Percentiles rank a stretch among this genome's conserved stretches.
These are phyloP conservation scores for Tympanuchus pallidicinctus DNA, from an alignment of 2,113 vertebrate species.

Conservation along the genomic window DNA sequence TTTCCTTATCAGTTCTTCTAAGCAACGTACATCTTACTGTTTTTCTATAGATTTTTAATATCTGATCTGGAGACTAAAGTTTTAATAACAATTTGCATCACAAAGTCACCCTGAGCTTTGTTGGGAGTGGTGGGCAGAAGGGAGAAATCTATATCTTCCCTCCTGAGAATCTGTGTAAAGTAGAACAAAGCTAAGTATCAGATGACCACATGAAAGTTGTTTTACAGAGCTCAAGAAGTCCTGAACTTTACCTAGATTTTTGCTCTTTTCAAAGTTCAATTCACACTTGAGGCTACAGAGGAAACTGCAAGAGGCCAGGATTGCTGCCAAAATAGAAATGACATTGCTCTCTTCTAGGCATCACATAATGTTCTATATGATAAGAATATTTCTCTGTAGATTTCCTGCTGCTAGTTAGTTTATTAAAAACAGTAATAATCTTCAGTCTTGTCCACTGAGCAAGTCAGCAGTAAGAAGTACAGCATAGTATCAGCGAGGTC, in stretches of 20 bases:
- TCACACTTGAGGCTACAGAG: not conserved
- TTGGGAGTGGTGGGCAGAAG: not conserved
- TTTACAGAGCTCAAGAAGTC: not conserved
- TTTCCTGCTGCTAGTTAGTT: not conserved
- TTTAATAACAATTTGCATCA: not conserved
- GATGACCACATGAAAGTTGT: not conserved
- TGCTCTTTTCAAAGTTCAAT: not conserved
- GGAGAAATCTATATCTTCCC: not conserved
- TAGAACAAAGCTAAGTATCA: not conserved
- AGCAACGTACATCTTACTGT: not conserved
- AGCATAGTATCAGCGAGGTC: not conserved
- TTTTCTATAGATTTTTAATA: not conserved
- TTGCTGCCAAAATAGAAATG: not conserved
- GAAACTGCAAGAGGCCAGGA: not conserved
- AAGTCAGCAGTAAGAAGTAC: not conserved
- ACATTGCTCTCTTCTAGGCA: not conserved
- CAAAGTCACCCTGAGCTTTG: conserved; percentile 18
- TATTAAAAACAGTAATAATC: not conserved
- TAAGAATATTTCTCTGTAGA: not conserved
- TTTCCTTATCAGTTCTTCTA: conserved; percentile 12
- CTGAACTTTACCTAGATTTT: not conserved
- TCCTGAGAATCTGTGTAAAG: not conserved
- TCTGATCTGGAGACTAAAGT: not conserved
- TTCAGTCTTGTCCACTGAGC: not conserved
- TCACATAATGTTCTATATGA: not conserved